These are phyloP conservation scores for Bos taurus DNA, from an alignment of 2,113 vertebrate genomes.

Conservation along the genomic window ARS-UCD2.0 NC_037328.1:47331501-47332000, in stretches of 20 bases:
- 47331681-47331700: background rate
- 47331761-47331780: background rate
- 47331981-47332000: background rate
- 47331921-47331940: background rate
- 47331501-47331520: background rate
- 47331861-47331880: accelerated
- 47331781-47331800: background rate
- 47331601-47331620: background rate
- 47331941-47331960: background rate
- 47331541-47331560: background rate
- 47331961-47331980: background rate
- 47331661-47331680: accelerated
- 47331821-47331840: background rate
- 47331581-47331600: background rate
- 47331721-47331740: background rate
- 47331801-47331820: background rate
- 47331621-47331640: background rate
- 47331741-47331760: background rate
- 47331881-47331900: background rate
- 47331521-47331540: background rate
- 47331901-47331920: background rate
- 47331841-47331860: background rate
- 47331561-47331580: background rate
- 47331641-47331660: background rate
- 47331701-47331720: background rate